A percentile compares a stretch with the other conserved stretches of the same genome.
phyloP scores from a whole-genome alignment of 2,888 invertebrate genomes.

The Lithosia quadra region DNA sequence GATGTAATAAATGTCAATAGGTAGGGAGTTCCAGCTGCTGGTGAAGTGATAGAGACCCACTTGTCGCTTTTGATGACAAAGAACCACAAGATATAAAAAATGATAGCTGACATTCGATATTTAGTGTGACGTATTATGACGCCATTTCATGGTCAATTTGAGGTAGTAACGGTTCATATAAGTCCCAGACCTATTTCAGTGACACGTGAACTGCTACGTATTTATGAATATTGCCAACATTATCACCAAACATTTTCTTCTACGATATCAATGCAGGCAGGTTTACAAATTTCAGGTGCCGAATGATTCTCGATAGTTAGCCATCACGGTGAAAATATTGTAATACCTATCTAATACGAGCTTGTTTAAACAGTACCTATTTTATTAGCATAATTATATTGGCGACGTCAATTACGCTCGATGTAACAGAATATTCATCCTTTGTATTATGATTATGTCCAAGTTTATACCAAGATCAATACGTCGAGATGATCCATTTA shows the following conservation, averaged over 20 bases:
- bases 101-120: conserved; percentile 29
- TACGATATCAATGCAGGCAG: not conserved
- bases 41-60: conserved; percentile 51
- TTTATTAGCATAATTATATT: not conserved
- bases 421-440: too few relatives aligned
- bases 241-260: not conserved
- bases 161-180: conserved; percentile 19
- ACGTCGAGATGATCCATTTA: too few relatives aligned
- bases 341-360: not conserved
- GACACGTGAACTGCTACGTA: not conserved
- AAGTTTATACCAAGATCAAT: too few relatives aligned
- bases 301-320: not conserved
- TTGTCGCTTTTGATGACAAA: conserved; percentile 50
- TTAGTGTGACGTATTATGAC: conserved; percentile 43
- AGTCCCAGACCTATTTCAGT: conserved; percentile 1
- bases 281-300: not conserved
- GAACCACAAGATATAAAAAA: conserved; percentile 23
- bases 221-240: not conserved
- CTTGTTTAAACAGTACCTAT: not conserved
- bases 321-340: too few relatives aligned
- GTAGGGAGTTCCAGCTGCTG: conserved; percentile 46
- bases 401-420: too few relatives aligned
- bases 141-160: conserved; percentile 41
- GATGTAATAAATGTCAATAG: conserved; percentile 72
- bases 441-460: too few relatives aligned